Evolutionary conservation across 1,140 invertebrate species (phyloP).

Genomic region (Lepidurus couesii): DNA sequence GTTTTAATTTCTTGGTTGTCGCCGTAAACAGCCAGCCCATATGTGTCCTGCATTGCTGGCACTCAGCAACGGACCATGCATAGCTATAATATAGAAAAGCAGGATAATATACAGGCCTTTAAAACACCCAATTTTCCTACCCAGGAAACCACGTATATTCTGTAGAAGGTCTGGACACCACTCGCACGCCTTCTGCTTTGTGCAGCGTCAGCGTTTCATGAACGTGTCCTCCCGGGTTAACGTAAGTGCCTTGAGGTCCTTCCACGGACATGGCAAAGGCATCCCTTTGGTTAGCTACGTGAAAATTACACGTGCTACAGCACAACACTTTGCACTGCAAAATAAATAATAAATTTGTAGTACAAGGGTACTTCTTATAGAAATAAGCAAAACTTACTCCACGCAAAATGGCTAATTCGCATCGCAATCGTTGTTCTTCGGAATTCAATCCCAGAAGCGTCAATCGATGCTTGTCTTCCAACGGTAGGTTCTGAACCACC

Average conservation of each 20-base stretch:
- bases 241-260: slow-evolving; percentile 72
- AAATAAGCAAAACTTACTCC: slow-evolving; percentile 47
- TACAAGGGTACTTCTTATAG: slow-evolving; percentile 28
- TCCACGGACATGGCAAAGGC: slow-evolving; percentile 76
- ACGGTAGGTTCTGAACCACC: slow-evolving; percentile 65
- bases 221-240: slow-evolving; percentile 70
- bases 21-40: slow-evolving; percentile 75
- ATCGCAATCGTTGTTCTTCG: slow-evolving; percentile 61
- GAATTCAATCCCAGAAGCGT: slow-evolving; percentile 57
- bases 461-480: slow-evolving; percentile 56
- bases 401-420: slow-evolving; percentile 55
- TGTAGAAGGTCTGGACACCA: slow-evolving; percentile 53
- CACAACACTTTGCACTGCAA: slow-evolving; percentile 56
- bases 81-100: slow-evolving; percentile 52
- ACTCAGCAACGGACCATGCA: slow-evolving; percentile 70
- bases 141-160: slow-evolving; percentile 81
- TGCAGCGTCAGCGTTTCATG: slow-evolving; percentile 74
- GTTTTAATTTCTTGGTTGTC: slow-evolving; percentile 53
- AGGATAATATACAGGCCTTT: slow-evolving; percentile 26
- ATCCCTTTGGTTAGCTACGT: slow-evolving; percentile 60
- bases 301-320: slow-evolving; percentile 56
- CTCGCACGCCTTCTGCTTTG: slow-evolving; percentile 53
- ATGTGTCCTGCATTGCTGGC: slow-evolving; percentile 58
- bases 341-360: slow-evolving; percentile 35
- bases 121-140: slow-evolving; percentile 46